Percentiles rank a stretch among this genome's conserved stretches.
phyloP scores from a whole-genome alignment of 2,113 vertebrate genomes.

The Zootoca vivipara region DNA sequence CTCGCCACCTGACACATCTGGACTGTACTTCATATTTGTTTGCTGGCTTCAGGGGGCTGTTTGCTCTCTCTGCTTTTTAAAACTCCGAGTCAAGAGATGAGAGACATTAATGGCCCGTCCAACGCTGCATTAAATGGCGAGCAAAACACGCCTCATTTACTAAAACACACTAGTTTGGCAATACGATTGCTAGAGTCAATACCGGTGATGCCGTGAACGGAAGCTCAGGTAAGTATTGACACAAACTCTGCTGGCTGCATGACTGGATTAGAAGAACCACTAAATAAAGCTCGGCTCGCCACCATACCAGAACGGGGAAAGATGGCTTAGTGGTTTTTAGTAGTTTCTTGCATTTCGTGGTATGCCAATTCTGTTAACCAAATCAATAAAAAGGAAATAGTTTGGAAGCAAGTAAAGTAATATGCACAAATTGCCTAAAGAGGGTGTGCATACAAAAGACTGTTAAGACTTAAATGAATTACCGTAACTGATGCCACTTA shows the following conservation, averaged over 20 bases:
- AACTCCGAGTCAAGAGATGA: not conserved
- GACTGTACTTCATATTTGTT: not conserved
- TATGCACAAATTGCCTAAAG: too few species aligned
- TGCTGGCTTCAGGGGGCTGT: not conserved
- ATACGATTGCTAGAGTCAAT: not conserved
- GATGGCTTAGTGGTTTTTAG: too few species aligned
- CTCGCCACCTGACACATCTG: not conserved
- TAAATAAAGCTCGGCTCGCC: not conserved
- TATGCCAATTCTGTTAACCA: too few species aligned
- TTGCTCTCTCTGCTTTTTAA: not conserved
- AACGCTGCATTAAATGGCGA: slow-evolving; percentile 13
- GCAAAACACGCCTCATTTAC: not conserved
- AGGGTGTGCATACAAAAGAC: too few species aligned
- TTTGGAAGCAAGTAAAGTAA: too few species aligned
- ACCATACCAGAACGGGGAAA: not conserved
- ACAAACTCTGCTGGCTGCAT: not conserved
- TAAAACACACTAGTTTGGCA: not conserved
- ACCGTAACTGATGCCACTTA: not conserved
- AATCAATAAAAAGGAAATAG: too few species aligned
- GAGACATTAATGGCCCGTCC: not conserved
- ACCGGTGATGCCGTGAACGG: not conserved
- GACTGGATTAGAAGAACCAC: not conserved
- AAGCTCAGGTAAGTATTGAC: not conserved
- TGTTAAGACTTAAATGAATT: too few species aligned
- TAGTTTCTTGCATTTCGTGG: too few species aligned